Evolutionary conservation across 1,140 invertebrate species (phyloP).

Genomic region (Bombus affinis): DNA sequence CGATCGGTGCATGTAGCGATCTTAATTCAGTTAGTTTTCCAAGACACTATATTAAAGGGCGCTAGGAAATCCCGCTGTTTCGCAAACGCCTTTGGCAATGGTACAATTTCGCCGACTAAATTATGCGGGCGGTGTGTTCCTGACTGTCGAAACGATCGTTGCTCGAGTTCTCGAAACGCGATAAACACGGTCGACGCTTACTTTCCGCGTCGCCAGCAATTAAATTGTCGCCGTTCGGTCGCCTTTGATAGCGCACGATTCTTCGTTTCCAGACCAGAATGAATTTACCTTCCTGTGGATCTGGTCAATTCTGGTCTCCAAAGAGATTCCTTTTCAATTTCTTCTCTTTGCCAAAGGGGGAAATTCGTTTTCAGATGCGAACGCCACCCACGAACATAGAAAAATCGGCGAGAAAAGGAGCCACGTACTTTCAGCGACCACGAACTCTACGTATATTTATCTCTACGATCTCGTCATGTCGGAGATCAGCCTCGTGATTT

Average conservation of each 20-base stretch:
- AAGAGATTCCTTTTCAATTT: conserved; percentile 51
- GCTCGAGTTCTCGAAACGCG: neutral
- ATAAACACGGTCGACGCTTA: conserved; percentile 7
- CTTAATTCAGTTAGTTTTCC: conserved; percentile 18
- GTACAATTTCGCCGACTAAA: conserved; percentile 20
- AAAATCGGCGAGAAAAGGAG: conserved; percentile 6
- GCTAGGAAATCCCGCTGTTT: conserved; percentile 1
- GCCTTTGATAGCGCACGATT: neutral
- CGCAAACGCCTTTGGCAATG: conserved; percentile 18
- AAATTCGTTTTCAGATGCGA: neutral
- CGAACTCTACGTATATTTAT: conserved; percentile 38
- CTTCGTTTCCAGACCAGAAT: conserved; percentile 13
- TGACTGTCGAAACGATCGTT: neutral
- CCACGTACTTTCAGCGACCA: conserved; percentile 3
- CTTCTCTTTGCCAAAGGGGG: neutral
- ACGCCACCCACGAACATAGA: neutral
- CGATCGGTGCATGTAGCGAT: neutral
- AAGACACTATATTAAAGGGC: conserved; percentile 8
- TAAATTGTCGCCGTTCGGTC: neutral
- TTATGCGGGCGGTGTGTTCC: neutral
- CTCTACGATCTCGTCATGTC: conserved; percentile 22
- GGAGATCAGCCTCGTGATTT: conserved; percentile 45
- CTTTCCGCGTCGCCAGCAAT: neutral
- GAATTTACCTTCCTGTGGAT: conserved; percentile 16
- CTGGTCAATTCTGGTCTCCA: neutral